A percentile compares a stretch with the other conserved stretches of the same genome.
Evolutionary conservation across 2,113 vertebrate genomes (phyloP).

Genomic region (Onychorhynchus coronatus): DNA sequence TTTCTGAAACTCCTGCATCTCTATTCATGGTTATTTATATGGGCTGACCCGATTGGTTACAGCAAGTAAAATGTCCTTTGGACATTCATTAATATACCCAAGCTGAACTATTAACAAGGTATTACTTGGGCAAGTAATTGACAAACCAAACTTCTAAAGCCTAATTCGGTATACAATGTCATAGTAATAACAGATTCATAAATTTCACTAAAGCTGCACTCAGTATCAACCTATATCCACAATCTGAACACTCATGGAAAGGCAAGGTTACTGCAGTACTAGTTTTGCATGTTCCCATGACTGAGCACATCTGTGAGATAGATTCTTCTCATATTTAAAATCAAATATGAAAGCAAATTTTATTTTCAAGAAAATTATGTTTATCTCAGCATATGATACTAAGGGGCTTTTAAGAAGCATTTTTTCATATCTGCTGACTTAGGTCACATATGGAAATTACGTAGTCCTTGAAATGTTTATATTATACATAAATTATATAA

Average conservation of each 20-base stretch:
- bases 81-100: background rate
- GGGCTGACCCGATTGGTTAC: background rate
- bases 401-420: background rate
- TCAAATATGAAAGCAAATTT: background rate
- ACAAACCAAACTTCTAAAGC: background rate
- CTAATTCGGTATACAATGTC: background rate
- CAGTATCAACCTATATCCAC: background rate
- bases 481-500: background rate
- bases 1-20: background rate
- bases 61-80: background rate
- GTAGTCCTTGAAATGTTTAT: background rate
- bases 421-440: background rate
- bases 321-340: background rate
- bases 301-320: background rate
- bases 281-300: background rate
- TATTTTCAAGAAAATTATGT: background rate
- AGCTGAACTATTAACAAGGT: background rate
- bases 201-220: background rate
- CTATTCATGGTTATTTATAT: background rate
- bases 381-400: background rate
- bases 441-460: background rate
- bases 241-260: background rate
- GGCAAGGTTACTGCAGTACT: background rate
- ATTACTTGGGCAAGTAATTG: background rate
- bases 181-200: background rate